Percentiles rank a stretch among this genome's conserved stretches.
Evolutionary conservation across 2,888 invertebrate species (phyloP).

Genomic region (Lasioglossum marginatum): DNA sequence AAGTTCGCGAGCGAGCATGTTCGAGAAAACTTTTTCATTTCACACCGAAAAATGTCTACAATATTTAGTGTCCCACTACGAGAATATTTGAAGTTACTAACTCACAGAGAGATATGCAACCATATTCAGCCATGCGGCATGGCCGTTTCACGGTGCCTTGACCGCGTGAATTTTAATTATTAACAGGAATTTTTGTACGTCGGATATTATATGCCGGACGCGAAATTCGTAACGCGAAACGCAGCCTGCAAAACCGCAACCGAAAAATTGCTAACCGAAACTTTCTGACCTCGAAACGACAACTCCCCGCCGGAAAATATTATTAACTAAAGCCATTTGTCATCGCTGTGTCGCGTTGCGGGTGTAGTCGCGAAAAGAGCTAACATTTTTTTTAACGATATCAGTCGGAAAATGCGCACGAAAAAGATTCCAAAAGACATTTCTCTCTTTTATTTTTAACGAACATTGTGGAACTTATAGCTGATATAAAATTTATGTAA

Average conservation of each 20-base stretch:
- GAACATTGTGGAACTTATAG: neutral
- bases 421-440: neutral
- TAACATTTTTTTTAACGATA: neutral
- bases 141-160: conserved; percentile 9
- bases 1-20: neutral
- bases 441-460: neutral
- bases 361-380: neutral
- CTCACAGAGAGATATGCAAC: conserved; percentile 13
- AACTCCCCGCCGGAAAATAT: neutral
- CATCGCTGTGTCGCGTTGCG: neutral
- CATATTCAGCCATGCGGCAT: neutral
- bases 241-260: neutral
- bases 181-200: conserved; percentile 43
- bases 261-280: conserved; percentile 5
- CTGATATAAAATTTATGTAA: too few relatives aligned
- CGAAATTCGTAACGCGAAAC: conserved; percentile 16
- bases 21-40: neutral
- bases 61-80: neutral
- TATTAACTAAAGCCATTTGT: neutral
- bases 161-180: conserved; percentile 58
- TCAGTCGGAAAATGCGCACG: neutral
- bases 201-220: conserved; percentile 25
- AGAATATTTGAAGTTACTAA: conserved; percentile 36
- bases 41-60: neutral
- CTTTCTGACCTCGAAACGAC: neutral